Evolutionary conservation across 2,888 invertebrate genomes (phyloP), one percentile per base, ranked within the genome.

Genomic region (Acrobasis suavella): DNA sequence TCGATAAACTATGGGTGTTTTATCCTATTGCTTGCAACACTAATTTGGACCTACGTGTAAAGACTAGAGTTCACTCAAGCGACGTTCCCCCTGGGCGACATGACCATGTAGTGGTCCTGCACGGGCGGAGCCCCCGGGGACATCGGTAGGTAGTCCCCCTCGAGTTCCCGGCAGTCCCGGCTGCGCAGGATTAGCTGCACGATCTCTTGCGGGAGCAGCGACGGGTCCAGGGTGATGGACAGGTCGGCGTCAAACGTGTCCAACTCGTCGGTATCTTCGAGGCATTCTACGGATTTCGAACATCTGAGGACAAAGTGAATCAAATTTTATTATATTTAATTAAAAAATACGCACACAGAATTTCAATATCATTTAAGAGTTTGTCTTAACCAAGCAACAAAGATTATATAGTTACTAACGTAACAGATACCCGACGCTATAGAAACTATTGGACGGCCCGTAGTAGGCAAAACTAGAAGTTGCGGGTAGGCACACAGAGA

Each of bases 101-200:
- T 92, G 15, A 85, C 85, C 50, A 89, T 89, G 66, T 92, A 92
- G 72, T 90, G 89, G 58, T 87, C 85, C 42, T 88, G 89, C 6
- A 83, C 72, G 1, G 84, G 76, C 9, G 87, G 85, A 1, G 79
- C 79, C 14, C 85, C 77, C 0, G 92, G 91, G 7, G 91, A 89
- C 91, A 92, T 90, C 0, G 91, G 88, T 78, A 88, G 78, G 62
- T 92, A 92, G 15, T 87, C 87, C 15, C 82, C 80, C 65, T 92
- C 92, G 1, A 84, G 75, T 65, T 81, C 77, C n/a, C 71, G 77
- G 50, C 83, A 64, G 52, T 81, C 83, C 22, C 82, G 79, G 1
- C 83, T 80, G 8, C 75, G 74, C 0, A 92, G 71, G 1, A 92
- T 80, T 6, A 92, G 66, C n/a, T 89, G 86, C 0, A 92, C 81